phyloP scores from a whole-genome alignment of 1,140 invertebrate species.

The Asbolus verrucosus region DNA sequence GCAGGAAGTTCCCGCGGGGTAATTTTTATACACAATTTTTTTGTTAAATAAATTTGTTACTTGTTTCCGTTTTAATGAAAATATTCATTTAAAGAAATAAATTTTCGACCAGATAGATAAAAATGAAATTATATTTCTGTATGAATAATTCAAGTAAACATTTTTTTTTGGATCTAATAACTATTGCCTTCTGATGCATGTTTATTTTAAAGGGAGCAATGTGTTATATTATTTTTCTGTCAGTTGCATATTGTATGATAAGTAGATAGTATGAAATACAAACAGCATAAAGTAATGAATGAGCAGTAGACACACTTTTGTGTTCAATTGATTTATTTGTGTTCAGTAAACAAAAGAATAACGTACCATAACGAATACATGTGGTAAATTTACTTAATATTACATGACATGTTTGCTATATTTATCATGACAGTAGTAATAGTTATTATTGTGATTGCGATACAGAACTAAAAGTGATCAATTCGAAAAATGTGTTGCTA shows the following conservation, averaged over 20 bases:
- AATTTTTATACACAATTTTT: conserved; percentile 22
- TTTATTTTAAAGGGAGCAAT: no score
- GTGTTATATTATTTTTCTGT: no score
- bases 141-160: no score
- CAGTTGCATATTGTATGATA: no score
- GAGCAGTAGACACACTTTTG: neutral
- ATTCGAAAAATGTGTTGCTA: conserved; percentile 5
- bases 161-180: no score
- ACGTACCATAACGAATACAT: conserved; percentile 35
- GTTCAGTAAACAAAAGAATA: conserved; percentile 40
- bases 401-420: conserved; percentile 40
- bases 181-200: no score
- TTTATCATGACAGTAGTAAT: conserved; percentile 31
- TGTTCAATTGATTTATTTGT: conserved; percentile 46
- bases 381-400: conserved; percentile 41
- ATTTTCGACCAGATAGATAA: neutral
- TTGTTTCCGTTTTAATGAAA: conserved; percentile 11
- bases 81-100: neutral
- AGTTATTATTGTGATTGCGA: conserved; percentile 29
- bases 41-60: conserved; percentile 3
- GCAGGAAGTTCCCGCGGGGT: conserved; percentile 56
- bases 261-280: no score
- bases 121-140: no score
- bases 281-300: conserved; percentile 28
- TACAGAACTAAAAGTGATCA: conserved; percentile 27